phyloP scores from a whole-genome alignment of 2,113 vertebrate species.

The Callopanchax toddi region DNA sequence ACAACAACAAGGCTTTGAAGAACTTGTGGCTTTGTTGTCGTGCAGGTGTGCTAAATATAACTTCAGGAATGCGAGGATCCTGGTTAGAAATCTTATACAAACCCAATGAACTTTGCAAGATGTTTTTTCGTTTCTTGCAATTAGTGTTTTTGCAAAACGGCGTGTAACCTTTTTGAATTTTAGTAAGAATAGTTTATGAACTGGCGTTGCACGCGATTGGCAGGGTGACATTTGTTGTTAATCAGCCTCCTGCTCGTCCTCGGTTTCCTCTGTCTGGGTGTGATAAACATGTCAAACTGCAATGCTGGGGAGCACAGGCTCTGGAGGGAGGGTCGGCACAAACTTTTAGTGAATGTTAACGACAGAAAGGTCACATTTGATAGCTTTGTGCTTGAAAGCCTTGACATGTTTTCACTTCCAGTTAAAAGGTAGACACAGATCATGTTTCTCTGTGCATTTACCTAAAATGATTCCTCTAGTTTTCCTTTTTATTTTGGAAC shows the following conservation, averaged over 20 bases:
- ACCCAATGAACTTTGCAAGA: conserved; percentile 3
- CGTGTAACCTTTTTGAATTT: conserved; percentile 37
- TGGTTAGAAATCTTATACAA: conserved; percentile 4
- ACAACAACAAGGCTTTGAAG: not conserved
- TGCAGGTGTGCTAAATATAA: conserved; percentile 35
- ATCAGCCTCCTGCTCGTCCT: conserved; percentile 47
- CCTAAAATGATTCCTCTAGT: conserved; percentile 33
- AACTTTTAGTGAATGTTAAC: conserved; percentile 18
- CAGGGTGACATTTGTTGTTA: conserved; percentile 59
- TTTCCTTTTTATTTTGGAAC: conserved; percentile 3
- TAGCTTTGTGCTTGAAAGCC: not conserved
- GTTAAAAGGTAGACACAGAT: conserved; percentile 20
- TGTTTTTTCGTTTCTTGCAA: conserved; percentile 12
- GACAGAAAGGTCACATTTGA: conserved; percentile 19
- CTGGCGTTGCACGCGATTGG: conserved; percentile 21
- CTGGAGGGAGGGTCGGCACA: not conserved
- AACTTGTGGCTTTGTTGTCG: conserved; percentile 16
- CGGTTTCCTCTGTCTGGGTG: conserved; percentile 32
- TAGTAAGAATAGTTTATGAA: conserved; percentile 1
- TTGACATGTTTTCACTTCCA: conserved; percentile 32
- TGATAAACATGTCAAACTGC: conserved; percentile 48
- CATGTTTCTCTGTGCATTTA: conserved; percentile 7
- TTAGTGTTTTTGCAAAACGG: not conserved
- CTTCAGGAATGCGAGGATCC: not conserved
- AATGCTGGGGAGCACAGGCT: conserved; percentile 2